phyloP scores from a whole-genome alignment of 2,888 invertebrate genomes.

The Aleiodes leptofemur region DNA sequence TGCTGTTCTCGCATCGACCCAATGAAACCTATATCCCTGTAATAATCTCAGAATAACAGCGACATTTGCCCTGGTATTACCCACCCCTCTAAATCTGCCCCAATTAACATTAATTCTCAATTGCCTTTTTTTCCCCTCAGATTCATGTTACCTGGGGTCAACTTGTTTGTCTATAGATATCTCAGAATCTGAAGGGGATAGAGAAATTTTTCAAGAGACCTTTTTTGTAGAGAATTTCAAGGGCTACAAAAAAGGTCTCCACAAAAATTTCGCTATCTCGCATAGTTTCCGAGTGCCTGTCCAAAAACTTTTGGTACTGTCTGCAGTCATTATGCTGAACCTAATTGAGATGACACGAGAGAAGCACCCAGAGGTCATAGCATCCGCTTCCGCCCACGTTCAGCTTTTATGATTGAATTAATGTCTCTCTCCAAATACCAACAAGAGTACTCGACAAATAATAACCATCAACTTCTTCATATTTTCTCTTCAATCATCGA shows the following conservation, averaged over 20 bases:
- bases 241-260: too few relatives aligned
- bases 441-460: not conserved
- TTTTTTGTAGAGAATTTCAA: too few relatives aligned
- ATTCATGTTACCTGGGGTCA: too few relatives aligned
- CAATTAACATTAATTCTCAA: not conserved
- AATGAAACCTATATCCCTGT: conserved; percentile 6
- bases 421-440: not conserved
- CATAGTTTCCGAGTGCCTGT: too few relatives aligned
- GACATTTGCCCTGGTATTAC: conserved; percentile 18
- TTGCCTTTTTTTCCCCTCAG: too few relatives aligned
- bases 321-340: not conserved
- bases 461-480: not conserved
- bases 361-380: conserved; percentile 23
- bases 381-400: conserved; percentile 32
- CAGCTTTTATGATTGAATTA: conserved; percentile 32
- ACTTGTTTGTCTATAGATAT: too few relatives aligned
- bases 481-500: not conserved
- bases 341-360: conserved; percentile 26
- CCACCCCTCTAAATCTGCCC: not conserved
- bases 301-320: too few relatives aligned
- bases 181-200: too few relatives aligned
- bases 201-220: too few relatives aligned
- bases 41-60: conserved; percentile 19
- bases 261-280: too few relatives aligned
- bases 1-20: conserved; percentile 1